Evolutionary conservation across 2,888 invertebrate species (phyloP), one percentile per base, ranked within the genome.

Genomic region (Vannuccia rotundouncinata): DNA sequence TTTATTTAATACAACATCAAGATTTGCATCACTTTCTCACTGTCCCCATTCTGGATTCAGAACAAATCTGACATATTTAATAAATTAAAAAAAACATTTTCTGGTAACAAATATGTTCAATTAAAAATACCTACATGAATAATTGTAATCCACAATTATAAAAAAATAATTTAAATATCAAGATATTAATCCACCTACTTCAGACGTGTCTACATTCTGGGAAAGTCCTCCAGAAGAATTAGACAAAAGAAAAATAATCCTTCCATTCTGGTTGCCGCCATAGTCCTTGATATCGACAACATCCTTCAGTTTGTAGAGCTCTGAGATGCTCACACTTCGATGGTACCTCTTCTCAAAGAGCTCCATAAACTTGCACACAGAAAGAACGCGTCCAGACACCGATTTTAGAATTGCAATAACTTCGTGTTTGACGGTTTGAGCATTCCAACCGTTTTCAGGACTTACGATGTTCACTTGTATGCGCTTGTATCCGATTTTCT

Each of bases 311-410:
- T 87, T 86, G 83, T 89, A 89, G 80, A 90, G 84, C 81, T 90
- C 90, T 1, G 89, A 87, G 0, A 89, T 88, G 80, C 89, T 89
- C 74, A 90, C 88, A 0, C 92, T 92, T 82, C 92, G 92, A 87
- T 93, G 92, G 85, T 86, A 88, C 77, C 88, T 87, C 80, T 92
- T 92, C 83, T 94, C 93, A 86, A 93, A 93, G 81, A 94, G 90
- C 86, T 94, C 93, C 77, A 94, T 91, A 83, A 95, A 91, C 84
- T 93, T 92, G 84, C 94, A 92, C 0, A 95, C 89, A 0, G 94
- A 94, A 83, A 95, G 89, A 79, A 91, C 90, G 85, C 92, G 90
- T 0, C 91, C 91, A 29, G 92, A 92, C 60, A 93, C 93, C 85
- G 94, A 93, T 82, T 91, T 90, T 25, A 94, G 89, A 59, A 94